A percentile compares a stretch with the other conserved stretches of the same genome.
phyloP scores from a whole-genome alignment of 2,888 invertebrate genomes.

The Tiliacea citrago region DNA sequence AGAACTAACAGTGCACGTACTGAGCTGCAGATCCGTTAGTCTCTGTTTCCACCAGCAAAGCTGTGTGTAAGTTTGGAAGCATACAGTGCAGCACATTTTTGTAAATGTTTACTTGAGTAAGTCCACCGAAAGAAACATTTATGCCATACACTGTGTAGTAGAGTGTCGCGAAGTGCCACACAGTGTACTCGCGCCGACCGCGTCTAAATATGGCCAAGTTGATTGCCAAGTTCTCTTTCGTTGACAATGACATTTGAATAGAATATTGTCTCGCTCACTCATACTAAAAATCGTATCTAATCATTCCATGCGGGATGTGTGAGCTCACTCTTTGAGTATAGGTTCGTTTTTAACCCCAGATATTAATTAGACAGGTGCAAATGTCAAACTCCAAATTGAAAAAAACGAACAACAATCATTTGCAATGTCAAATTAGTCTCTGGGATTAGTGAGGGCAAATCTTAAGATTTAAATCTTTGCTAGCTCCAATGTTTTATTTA shows the following conservation, averaged over 20 bases:
- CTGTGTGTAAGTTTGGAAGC: neutral
- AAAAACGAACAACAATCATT: too few species aligned
- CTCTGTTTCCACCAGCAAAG: neutral
- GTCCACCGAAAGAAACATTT: neutral
- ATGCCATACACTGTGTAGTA: neutral
- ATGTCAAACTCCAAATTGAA: too few species aligned
- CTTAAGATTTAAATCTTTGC: slow-evolving; percentile 8
- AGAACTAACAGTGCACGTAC: neutral
- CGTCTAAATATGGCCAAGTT: neutral
- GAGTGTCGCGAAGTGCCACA: neutral
- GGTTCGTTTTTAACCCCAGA: too few species aligned
- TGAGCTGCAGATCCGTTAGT: neutral
- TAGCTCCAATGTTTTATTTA: slow-evolving; percentile 45
- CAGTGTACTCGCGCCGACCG: neutral
- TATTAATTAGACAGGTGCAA: too few species aligned
- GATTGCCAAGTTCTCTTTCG: neutral
- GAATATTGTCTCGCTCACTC: neutral
- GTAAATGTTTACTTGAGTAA: too few species aligned
- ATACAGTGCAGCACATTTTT: too few species aligned
- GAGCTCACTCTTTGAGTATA: neutral
- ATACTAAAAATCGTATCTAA: too few species aligned
- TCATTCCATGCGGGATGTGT: neutral
- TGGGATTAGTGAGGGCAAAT: neutral
- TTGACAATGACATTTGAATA: neutral
- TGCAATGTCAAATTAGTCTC: too few species aligned